Evolutionary conservation across 2,113 vertebrate genomes (phyloP).

Genomic region (Neolamprologus caudopunctatus): DNA sequence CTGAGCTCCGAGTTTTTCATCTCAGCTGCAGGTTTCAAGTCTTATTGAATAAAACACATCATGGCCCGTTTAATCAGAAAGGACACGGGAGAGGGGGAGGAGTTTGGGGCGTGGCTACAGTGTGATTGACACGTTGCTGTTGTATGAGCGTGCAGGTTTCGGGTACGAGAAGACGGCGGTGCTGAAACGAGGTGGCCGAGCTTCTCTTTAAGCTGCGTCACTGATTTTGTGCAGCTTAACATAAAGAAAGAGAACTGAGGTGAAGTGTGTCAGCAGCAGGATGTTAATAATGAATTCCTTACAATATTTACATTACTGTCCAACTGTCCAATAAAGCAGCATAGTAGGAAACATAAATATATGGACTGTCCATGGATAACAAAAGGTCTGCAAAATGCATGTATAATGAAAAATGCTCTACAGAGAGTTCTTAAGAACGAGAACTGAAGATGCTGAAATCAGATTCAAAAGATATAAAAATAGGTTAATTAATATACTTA

Average conservation of each 20-base stretch:
- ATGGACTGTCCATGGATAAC: not conserved
- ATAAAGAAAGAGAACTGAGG: accelerated
- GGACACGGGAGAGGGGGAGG: not conserved
- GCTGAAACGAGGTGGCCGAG: not conserved
- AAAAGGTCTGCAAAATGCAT: not conserved
- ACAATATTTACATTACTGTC: accelerated
- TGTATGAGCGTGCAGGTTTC: not conserved
- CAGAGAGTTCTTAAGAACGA: not conserved
- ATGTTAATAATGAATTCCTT: not conserved
- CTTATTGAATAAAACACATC: not conserved
- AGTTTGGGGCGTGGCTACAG: not conserved
- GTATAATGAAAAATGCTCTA: not conserved
- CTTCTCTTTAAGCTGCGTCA: not conserved
- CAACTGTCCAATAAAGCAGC: not conserved
- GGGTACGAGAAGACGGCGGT: not conserved
- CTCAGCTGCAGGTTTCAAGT: not conserved
- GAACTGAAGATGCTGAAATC: not conserved
- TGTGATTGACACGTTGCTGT: not conserved
- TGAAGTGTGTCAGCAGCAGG: not conserved
- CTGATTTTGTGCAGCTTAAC: not conserved
- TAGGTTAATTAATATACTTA: not conserved
- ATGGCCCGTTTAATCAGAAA: not conserved
- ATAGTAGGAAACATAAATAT: not conserved
- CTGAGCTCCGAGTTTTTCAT: not conserved
- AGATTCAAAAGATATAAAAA: not conserved